Percentiles rank a stretch among this genome's conserved stretches.
Conservation (phyloP, 2,113 vertebrate species). For the Podilymbus podiceps region DNA sequence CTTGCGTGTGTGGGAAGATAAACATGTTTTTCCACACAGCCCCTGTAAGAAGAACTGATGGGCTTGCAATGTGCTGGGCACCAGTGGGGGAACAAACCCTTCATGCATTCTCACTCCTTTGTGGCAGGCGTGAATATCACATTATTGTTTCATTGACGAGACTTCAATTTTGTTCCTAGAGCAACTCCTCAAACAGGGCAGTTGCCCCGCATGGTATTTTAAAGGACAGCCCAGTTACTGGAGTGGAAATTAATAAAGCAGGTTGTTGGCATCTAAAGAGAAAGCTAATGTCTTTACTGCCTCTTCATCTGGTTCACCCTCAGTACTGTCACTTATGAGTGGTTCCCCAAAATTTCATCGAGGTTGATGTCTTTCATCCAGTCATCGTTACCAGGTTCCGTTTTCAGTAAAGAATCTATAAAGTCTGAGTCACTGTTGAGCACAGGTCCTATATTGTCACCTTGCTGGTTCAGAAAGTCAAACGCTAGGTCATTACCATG, state of each 20-base stretch:
- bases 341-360: conserved; percentile 93
- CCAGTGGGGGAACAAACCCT: not conserved
- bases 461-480: conserved; percentile 90
- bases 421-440: conserved; percentile 95
- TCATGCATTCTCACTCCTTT: not conserved
- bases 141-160: not conserved
- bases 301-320: not conserved
- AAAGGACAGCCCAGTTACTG: conserved; percentile 1
- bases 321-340: conserved; percentile 74
- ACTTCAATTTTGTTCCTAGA: conserved; percentile 24
- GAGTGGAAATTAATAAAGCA: conserved; percentile 37
- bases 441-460: conserved; percentile 87
- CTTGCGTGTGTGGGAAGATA: not conserved
- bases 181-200: conserved; percentile 9
- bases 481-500: conserved; percentile 82
- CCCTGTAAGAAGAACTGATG: not conserved
- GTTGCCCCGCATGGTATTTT: not conserved
- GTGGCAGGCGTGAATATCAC: not conserved
- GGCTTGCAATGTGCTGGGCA: not conserved
- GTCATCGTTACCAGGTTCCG: conserved; percentile 92
- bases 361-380: conserved; percentile 99
- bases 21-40: fast-evolving
- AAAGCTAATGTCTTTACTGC: conserved; percentile 36
- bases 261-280: conserved; percentile 29
- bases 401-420: conserved; percentile 95